Evolutionary conservation across 1,140 invertebrate genomes (phyloP), one percentile per base, ranked within the genome.

Genomic region (Nasonia vitripennis): DNA sequence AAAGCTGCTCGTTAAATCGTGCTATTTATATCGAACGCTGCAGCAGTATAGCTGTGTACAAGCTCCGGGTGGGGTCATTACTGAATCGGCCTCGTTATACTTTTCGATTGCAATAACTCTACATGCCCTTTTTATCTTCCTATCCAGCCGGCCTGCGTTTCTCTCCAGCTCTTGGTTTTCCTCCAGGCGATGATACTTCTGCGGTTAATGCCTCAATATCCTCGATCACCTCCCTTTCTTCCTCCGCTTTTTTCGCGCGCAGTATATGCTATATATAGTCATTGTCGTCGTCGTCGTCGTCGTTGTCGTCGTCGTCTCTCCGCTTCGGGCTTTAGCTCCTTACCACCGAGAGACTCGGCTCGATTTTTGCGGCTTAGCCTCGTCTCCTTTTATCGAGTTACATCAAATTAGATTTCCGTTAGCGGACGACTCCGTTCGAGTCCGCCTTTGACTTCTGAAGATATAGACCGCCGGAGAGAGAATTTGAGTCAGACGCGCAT

Each of bases 321-420:
- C 67, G 14, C 41, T 45, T 51, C 45, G n/a, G 5, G 34, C 45
- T 55, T 62, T 55, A 81, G 80, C 80, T 73, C 27, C 67, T 81
- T 81, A 70, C 80, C 34, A 11, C 37, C 20, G 9, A 51, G 9
- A 51, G 5, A 34, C 68, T 70, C 7, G 34, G 78, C 23, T 81
- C 80, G 70, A 74, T 73, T 81, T 81, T 81, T 86, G 84, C 73
- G 78, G 84, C 80, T 86, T 81, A 75, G 80, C 70, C 71, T 73
- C 67, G 80, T 81, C 84, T 81, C 55, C 55, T 77, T 81, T 74
- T 81, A 86, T 86, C 84, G 73, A 86, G 74, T 86, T 81, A 81
- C 73, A 81, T 70, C 84, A 77, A 86, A 86, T 86, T 77, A 75
- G 78, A 81, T 86, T 77, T 68, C 78, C 67, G 84, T 81, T 77